A percentile compares a stretch with the other conserved stretches of the same genome.
phyloP scores from a whole-genome alignment of 2,888 invertebrate species.

The Metalampra italica region DNA sequence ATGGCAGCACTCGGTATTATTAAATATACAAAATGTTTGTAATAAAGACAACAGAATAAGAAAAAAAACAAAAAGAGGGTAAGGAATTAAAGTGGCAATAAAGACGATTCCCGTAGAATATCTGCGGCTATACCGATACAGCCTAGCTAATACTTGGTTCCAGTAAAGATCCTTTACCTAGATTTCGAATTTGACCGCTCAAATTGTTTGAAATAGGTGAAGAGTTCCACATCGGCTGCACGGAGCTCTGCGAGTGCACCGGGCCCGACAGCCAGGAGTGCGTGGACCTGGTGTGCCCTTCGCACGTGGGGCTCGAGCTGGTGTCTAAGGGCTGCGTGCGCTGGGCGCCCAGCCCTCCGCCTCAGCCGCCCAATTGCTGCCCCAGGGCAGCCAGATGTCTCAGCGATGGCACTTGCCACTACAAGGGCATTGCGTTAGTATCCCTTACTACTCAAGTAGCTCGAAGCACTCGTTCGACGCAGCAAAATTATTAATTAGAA shows the following conservation, averaged over 20 bases:
- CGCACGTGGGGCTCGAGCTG: constrained; percentile 90
- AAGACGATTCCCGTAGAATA: too few relatives aligned
- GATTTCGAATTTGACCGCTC: neutral
- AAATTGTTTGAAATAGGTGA: constrained; percentile 63
- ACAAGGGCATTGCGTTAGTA: constrained; percentile 80
- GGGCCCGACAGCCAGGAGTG: constrained; percentile 83
- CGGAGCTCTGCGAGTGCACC: constrained; percentile 87
- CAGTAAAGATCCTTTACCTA: too few relatives aligned
- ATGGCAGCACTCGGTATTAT: too few relatives aligned
- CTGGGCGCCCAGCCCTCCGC: constrained; percentile 90
- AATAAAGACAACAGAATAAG: too few relatives aligned
- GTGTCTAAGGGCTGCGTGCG: constrained; percentile 89
- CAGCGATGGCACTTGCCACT: constrained; percentile 89
- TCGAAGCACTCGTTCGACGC: too few relatives aligned
- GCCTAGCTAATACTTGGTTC: too few relatives aligned
- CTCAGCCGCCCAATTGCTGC: constrained; percentile 88
- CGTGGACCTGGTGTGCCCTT: constrained; percentile 88
- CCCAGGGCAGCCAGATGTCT: constrained; percentile 87
- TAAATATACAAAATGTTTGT: too few relatives aligned
- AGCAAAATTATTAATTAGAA: neutral
- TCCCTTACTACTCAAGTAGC: neutral
- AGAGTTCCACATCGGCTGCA: constrained; percentile 90
- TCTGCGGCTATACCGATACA: too few relatives aligned
- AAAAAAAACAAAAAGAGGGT: too few relatives aligned
- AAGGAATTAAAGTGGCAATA: too few relatives aligned